Evolutionary conservation across 1,140 invertebrate genomes (phyloP).

Genomic region (fruit fly (Drosophila melanogaster)): DNA sequence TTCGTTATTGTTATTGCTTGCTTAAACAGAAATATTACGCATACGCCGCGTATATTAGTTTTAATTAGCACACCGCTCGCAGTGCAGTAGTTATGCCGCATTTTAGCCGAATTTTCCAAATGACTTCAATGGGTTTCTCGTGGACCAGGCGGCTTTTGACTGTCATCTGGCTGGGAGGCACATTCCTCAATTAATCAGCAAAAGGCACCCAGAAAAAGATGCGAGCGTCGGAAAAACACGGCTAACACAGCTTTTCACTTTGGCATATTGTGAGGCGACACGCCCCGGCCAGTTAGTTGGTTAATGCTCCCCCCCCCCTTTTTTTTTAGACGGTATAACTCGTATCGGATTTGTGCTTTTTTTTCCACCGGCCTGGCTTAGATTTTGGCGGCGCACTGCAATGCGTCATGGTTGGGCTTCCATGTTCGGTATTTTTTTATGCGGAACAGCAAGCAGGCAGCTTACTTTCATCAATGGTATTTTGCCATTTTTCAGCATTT

Average conservation of each 20-base stretch:
- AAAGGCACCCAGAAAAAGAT: constrained; percentile 43
- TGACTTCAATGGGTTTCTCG: constrained; percentile 3
- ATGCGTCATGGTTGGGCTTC: constrained; percentile 57
- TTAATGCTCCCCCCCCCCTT: constrained; percentile 20
- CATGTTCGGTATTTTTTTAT: constrained; percentile 31
- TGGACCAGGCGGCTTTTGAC: constrained; percentile 27
- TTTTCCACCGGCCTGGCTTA: constrained; percentile 54
- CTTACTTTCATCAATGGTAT: constrained; percentile 81
- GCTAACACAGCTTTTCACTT: constrained; percentile 82
- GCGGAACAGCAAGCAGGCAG: constrained; percentile 32
- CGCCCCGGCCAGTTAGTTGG: constrained; percentile 35
- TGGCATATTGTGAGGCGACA: constrained; percentile 74
- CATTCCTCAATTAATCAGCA: constrained; percentile 81
- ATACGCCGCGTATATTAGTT: constrained; percentile 63
- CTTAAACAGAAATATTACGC: constrained; percentile 41
- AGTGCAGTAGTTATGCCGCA: not conserved
- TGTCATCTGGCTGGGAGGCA: constrained; percentile 41
- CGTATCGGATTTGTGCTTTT: constrained; percentile 37
- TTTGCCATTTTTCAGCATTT: constrained; percentile 84
- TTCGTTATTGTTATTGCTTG: constrained; percentile 25
- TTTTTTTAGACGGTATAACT: constrained; percentile 20
- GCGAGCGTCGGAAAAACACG: constrained; percentile 45
- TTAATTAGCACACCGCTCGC: constrained; percentile 49
- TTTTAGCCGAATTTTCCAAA: not conserved
- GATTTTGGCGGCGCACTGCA: constrained; percentile 63